A percentile compares a stretch with the other conserved stretches of the same genome.
Conservation (phyloP, 1,140 invertebrate species). For the Holotrichia oblita region DNA sequence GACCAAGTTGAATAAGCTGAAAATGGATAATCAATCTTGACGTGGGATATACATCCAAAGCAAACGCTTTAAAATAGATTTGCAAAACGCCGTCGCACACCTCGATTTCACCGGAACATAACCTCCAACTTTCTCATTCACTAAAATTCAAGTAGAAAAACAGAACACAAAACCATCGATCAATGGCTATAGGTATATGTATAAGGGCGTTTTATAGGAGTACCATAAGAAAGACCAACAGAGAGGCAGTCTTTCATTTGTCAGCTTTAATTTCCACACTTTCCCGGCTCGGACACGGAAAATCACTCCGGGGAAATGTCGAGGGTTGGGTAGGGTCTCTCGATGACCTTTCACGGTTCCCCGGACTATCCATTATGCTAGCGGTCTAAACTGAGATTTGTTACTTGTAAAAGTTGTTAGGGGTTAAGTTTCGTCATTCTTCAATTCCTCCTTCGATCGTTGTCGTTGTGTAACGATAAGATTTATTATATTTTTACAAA, state of each 20-base stretch:
- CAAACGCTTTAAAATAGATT: background rate
- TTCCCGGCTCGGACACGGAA: conserved; percentile 6
- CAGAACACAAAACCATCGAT: conserved; percentile 18
- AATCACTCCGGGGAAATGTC: conserved; percentile 5
- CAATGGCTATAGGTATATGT: too few species aligned
- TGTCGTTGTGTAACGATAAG: too few species aligned
- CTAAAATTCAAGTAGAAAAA: conserved; percentile 24
- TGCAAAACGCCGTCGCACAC: background rate
- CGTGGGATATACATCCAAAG: background rate
- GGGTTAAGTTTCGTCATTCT: background rate
- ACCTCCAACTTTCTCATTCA: background rate
- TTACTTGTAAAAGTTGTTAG: background rate
- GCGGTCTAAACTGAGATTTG: conserved; percentile 9
- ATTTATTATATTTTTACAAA: too few species aligned
- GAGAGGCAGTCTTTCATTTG: background rate
- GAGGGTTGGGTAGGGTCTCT: background rate
- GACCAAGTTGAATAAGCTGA: conserved; percentile 91
- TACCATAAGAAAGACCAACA: background rate
- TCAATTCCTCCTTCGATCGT: background rate
- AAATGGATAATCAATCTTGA: conserved; percentile 47
- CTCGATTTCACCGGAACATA: too few species aligned
- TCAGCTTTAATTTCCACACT: conserved; percentile 36
- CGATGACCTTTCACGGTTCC: background rate
- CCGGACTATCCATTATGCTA: background rate
- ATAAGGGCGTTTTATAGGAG: background rate